Percentiles rank a stretch among this genome's conserved stretches.
phyloP scores from a whole-genome alignment of 2,113 vertebrate genomes.

The Anhinga anhinga region DNA sequence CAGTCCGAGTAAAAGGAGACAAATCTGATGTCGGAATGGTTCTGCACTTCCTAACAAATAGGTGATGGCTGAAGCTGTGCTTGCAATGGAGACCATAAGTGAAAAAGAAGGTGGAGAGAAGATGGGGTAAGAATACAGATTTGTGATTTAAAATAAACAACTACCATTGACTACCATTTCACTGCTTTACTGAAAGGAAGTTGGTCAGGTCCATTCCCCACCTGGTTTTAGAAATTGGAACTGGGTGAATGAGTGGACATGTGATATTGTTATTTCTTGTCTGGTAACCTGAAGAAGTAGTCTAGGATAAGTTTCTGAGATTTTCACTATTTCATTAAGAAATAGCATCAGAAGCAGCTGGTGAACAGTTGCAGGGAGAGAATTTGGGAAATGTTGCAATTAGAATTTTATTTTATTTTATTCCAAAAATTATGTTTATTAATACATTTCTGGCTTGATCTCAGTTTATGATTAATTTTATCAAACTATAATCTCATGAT shows the following conservation, averaged over 20 bases:
- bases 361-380: neutral
- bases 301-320: neutral
- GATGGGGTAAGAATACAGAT: neutral
- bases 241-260: neutral
- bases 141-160: neutral
- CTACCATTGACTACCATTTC: neutral
- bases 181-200: neutral
- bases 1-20: neutral
- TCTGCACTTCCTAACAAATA: neutral
- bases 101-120: neutral
- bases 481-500: neutral
- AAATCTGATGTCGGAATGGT: neutral
- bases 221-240: neutral
- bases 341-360: neutral
- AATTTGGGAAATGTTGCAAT: neutral
- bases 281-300: neutral
- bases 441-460: neutral
- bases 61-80: neutral
- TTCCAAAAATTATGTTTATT: neutral
- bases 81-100: neutral
- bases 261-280: neutral
- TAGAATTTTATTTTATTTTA: neutral
- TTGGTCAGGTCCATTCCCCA: neutral
- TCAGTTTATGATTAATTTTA: neutral
- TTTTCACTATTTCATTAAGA: neutral